Base-by-base conservation (phyloP, 2,888 invertebrate genomes). In the Cantharis rustica region DNA sequence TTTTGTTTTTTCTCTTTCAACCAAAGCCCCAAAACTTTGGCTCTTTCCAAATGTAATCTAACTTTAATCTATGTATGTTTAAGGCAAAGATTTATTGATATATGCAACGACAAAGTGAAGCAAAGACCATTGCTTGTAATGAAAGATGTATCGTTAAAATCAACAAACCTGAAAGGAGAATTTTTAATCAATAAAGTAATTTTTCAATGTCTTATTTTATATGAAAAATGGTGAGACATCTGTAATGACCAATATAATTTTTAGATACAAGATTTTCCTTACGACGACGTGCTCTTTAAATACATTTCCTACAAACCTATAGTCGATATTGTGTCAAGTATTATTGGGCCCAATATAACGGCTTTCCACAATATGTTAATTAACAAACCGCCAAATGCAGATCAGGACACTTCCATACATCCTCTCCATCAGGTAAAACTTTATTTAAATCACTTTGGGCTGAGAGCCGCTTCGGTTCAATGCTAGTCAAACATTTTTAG, bases 341-440 rank as follows among this genome's bases (percentile, higher is more conserved):
- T 97, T 82, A 92, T 93, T 20, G 96, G 96, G 0, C 90, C 91
- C 3, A 93, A 95, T 82, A 90, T 95, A 68, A 91, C 93, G 81
- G 95, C 93, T 0, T 91, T 94, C 86, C 94, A 97, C 88, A 94
- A 94, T 61, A 97, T 97, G 96, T 89, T 97, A 62, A 96, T 97
- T 83, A 96, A 96, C 87, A 96, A 96, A 84, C 95, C 97, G 0
- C 96, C 96, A 0, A 96, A 96, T 86, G 87, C 91, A 27, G 92
- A 93, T 83, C 87, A 88, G 15, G 87, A 89, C 68, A 90, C 92
- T 0, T 91, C 92, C 2, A 87, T 90, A n/a, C 94, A 94, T 86
- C 94, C 94, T 0, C 88, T 93, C 1, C 94, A 94, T 86, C 92
- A 93, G 90, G 93, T 93, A 87, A 47, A n/a, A 16, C 13, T 61